Evolutionary conservation across 30 jellyfish, hydroid and myxozoan species (phyloP), one percentile per base, ranked within the genome.

Genomic region (Turritopsis dohrnii): DNA sequence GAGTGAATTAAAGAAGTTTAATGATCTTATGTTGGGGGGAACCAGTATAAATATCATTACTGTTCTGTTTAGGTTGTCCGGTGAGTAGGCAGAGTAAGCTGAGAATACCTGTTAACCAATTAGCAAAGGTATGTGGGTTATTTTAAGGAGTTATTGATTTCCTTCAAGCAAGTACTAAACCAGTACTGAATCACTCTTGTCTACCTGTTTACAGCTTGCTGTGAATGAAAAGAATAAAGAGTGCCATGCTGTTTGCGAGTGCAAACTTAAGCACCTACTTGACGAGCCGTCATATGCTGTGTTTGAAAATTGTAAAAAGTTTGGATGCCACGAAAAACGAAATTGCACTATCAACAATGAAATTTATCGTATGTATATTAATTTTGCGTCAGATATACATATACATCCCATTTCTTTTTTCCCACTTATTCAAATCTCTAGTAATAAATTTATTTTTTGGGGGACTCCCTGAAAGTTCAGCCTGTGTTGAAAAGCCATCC

Each of bases 221-320:
- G 83, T 81, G 18, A 82, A 71, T 21, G 69, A 74, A 28, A 89
- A 74, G 65, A 52, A 54, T 5, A 82, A 53, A 18, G 88, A 85
- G 21, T 85, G 93, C 52, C 80, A 53, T 66, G 84, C 52, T n/a
- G 84, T 85, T 0, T 85, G 93, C 41, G 84, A 79, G 54, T 85
- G 93, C 53, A 27, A 52, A 73, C 28, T 54, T 8, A 75, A 27
- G 26, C 66, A 23, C 0, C 27, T 17, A 74, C 60, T n/a, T 74
- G 20, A 24, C 16, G 52, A 74, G n/a, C 54, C 84, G 21, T 41
- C 60, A 5, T 21, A 60, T 24, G 29, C 93, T 7, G 31, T 21
- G 79, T 85, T 85, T 17, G 74, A 52, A 29, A 79, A 79, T 72
- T 85, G 93, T 24, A 53, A 65, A 16, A 76, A 85, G 54, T 85